phyloP scores from a whole-genome alignment of 2,113 vertebrate genomes.

The Anser cygnoides region DNA sequence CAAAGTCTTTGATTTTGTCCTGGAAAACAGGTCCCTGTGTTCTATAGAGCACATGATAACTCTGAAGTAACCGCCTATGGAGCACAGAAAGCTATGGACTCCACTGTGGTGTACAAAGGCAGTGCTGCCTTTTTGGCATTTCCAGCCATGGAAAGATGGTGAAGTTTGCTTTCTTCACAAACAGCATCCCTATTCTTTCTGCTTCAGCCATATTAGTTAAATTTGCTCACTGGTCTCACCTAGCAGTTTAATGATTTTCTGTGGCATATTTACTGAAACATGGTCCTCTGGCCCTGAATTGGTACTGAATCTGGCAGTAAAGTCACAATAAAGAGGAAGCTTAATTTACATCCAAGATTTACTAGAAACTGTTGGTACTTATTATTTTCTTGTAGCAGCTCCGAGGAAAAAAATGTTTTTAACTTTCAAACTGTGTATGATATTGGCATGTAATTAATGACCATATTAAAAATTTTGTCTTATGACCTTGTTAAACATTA shows the following conservation, averaged over 20 bases:
- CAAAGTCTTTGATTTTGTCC: not conserved
- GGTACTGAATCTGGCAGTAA: not conserved
- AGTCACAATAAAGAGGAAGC: not conserved
- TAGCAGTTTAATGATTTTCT: not conserved
- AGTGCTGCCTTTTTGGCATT: rapidly evolving
- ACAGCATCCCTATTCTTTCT: not conserved
- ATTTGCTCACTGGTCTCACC: not conserved
- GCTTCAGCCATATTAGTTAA: not conserved
- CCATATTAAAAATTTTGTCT: not conserved
- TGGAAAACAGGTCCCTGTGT: not conserved
- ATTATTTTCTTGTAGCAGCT: no score
- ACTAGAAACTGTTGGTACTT: not conserved
- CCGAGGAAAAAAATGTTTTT: not conserved
- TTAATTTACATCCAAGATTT: not conserved
- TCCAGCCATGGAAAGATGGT: not conserved
- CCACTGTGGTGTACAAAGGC: not conserved
- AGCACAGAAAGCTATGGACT: not conserved
- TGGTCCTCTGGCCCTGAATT: not conserved
- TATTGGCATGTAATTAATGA: slow-evolving; percentile 22
- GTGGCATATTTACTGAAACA: not conserved
- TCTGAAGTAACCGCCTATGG: not conserved
- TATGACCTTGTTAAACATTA: not conserved
- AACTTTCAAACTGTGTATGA: not conserved
- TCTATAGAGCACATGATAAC: not conserved
- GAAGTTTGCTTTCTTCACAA: not conserved